These are phyloP conservation scores for Drosophila helvetica DNA, from an alignment of 2,888 invertebrate species.

Conservation along the genomic window DNA sequence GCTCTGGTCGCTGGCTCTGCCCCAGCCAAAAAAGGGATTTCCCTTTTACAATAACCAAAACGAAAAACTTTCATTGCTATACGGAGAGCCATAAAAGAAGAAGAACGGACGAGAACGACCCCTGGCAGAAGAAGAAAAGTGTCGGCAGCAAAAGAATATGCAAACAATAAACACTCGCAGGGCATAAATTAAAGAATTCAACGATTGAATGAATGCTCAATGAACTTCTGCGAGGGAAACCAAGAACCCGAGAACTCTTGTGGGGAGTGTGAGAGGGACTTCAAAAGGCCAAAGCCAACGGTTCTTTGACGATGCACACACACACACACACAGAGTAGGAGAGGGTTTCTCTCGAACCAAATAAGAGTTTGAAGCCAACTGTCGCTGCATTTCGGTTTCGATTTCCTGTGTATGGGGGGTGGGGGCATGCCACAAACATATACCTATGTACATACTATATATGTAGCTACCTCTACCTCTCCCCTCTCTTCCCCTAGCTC, in stretches of 20 bases:
- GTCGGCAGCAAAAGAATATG: conserved; percentile 43
- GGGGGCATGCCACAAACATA: neutral
- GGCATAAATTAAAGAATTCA: conserved; percentile 71
- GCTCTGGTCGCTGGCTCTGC: conserved; percentile 24
- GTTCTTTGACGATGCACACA: conserved; percentile 37
- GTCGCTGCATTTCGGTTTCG: conserved; percentile 60
- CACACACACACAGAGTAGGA: no score
- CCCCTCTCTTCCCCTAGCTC: neutral
- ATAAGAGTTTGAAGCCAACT: conserved; percentile 25
- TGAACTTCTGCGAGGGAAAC: conserved; percentile 48
- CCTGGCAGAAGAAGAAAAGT: conserved; percentile 34
- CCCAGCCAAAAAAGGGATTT: conserved; percentile 72
- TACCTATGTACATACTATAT: neutral
- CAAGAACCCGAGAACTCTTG: neutral
- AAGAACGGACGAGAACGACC: conserved; percentile 8
- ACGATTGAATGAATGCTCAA: conserved; percentile 58
- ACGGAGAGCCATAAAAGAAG: conserved; percentile 35
- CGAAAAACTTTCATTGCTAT: conserved; percentile 71
- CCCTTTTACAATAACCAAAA: conserved; percentile 64
- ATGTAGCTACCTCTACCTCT: neutral
- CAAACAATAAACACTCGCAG: conserved; percentile 54
- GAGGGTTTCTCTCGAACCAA: conserved; percentile 18
- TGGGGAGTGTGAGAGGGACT: conserved; percentile 2
- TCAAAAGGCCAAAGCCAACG: conserved; percentile 51
- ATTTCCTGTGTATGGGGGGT: conserved; percentile 56